Percentiles rank a stretch among this genome's conserved stretches.
These are phyloP conservation scores for Pocillopora verrucosa DNA, from an alignment of 64 coral and sea anemone genomes.

Conservation along the genomic window DNA sequence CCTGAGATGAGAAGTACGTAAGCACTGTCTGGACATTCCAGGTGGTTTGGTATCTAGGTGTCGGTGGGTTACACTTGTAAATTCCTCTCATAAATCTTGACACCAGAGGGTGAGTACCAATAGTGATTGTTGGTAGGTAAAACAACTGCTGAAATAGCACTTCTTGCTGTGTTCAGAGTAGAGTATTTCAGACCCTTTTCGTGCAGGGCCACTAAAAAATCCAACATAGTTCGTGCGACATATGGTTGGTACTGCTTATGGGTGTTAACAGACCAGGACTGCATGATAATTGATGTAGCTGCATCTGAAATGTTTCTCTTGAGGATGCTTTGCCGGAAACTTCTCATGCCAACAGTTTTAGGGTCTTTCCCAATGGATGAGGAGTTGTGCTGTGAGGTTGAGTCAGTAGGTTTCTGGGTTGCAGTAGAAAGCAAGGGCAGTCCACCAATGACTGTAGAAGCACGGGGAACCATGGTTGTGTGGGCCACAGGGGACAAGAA, in stretches of 20 bases:
- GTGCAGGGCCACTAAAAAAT: slow-evolving; percentile 13
- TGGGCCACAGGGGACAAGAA: slow-evolving; percentile 27
- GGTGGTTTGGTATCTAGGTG: neutral
- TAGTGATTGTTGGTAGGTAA: slow-evolving; percentile 1
- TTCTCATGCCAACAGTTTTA: slow-evolving; percentile 20
- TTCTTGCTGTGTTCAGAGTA: neutral
- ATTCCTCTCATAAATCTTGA: slow-evolving; percentile 11
- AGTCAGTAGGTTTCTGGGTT: slow-evolving; percentile 23
- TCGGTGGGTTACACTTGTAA: slow-evolving; percentile 17
- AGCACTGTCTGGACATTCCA: neutral
- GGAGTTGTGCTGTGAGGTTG: slow-evolving; percentile 35
- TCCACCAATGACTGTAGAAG: slow-evolving; percentile 6
- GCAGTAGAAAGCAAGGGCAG: slow-evolving; percentile 5
- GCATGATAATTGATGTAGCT: slow-evolving; percentile 18
- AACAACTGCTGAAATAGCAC: slow-evolving; percentile 2
- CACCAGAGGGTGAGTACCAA: slow-evolving; percentile 3
- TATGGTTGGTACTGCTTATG: slow-evolving; percentile 32
- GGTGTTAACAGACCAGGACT: slow-evolving; percentile 22
- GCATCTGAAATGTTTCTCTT: neutral
- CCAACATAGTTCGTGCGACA: slow-evolving; percentile 18
- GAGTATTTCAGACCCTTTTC: slow-evolving; percentile 14
- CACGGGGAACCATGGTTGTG: slow-evolving; percentile 29
- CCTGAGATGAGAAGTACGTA: neutral
- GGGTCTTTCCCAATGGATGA: slow-evolving; percentile 26
- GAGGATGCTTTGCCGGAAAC: slow-evolving; percentile 35